A percentile compares a stretch with the other conserved stretches of the same genome.
phyloP scores from a whole-genome alignment of 2,113 vertebrate species.

The Hyla sarda region DNA sequence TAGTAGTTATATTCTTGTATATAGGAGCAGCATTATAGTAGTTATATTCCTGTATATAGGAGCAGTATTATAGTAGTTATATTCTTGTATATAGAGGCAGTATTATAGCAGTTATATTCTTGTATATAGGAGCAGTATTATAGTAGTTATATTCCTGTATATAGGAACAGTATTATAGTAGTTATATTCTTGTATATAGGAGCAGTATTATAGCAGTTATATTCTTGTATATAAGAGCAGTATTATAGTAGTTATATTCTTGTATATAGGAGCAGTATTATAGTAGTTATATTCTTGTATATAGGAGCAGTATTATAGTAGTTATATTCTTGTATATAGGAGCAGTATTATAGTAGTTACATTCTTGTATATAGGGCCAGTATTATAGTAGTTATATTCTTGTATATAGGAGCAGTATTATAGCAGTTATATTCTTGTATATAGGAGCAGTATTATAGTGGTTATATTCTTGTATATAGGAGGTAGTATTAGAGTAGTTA shows the following conservation, averaged over 20 bases:
- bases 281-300: not conserved
- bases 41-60: too few species aligned
- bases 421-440: constrained; percentile 7
- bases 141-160: too few species aligned
- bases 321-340: not conserved
- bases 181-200: too few species aligned
- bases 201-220: not conserved
- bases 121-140: too few species aligned
- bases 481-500: constrained; percentile 3
- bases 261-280: not conserved
- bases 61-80: too few species aligned
- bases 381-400: constrained; percentile 17
- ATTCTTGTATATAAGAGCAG: not conserved
- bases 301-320: not conserved
- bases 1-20: not conserved
- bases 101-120: too few species aligned
- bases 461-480: constrained; percentile 6
- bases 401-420: not conserved
- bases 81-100: too few species aligned
- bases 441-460: not conserved
- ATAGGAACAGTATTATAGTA: too few species aligned
- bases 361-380: not conserved
- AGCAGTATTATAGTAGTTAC: not conserved
- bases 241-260: constrained; percentile 1
- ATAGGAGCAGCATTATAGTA: too few species aligned